These are phyloP conservation scores for Scophthalmus maximus DNA, from an alignment of 2,113 vertebrate species.

Conservation along the genomic window DNA sequence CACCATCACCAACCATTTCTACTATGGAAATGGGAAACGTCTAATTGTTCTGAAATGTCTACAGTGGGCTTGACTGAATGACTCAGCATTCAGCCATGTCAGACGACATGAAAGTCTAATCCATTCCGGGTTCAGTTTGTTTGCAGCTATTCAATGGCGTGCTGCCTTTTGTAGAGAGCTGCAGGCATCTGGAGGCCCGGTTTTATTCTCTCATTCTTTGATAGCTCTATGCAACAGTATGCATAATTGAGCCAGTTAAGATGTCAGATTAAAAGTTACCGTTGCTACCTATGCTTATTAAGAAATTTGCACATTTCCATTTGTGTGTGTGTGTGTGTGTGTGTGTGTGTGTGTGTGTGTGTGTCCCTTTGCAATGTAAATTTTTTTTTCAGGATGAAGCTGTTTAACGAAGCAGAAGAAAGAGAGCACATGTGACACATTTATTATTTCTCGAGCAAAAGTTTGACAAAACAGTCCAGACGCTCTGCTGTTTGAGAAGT, in stretches of 20 bases:
- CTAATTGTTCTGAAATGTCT: constrained; percentile 66
- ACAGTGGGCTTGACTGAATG: constrained; percentile 48
- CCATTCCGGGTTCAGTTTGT: constrained; percentile 47
- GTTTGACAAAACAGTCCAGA: background rate
- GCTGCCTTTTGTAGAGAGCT: constrained; percentile 17
- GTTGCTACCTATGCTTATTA: constrained; percentile 14
- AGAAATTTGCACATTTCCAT: constrained; percentile 17
- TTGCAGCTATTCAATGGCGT: constrained; percentile 50
- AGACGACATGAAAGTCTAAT: constrained; percentile 45
- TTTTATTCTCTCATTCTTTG: constrained; percentile 41
- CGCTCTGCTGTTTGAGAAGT: background rate
- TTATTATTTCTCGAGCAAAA: background rate
- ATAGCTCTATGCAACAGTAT: constrained; percentile 31
- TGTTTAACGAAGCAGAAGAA: constrained; percentile 10
- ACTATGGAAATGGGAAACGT: constrained; percentile 47
- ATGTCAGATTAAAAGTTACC: constrained; percentile 38
- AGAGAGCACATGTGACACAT: background rate
- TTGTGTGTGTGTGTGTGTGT: background rate
- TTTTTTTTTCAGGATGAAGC: background rate
- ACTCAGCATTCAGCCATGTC: constrained; percentile 55
- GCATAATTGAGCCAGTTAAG: constrained; percentile 25
- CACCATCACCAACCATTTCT: background rate
- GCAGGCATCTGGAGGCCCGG: background rate
- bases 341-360: background rate
- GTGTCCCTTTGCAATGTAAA: background rate